These are phyloP conservation scores for Vulpes lagopus DNA, from an alignment of 2,113 vertebrate species.

Conservation along the genomic window DNA sequence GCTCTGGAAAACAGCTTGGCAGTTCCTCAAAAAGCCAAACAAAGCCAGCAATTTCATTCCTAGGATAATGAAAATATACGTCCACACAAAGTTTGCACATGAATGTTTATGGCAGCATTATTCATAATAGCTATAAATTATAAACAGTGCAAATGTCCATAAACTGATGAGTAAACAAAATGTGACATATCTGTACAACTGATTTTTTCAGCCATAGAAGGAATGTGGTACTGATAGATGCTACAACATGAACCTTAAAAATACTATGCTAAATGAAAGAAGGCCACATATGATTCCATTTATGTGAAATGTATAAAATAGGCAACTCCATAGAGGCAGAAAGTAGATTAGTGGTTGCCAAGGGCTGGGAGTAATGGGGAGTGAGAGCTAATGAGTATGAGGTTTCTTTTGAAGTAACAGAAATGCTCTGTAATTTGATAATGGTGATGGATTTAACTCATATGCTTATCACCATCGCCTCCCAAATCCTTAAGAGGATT, in stretches of 20 bases:
- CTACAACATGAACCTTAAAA: not conserved
- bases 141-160: not conserved
- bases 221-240: not conserved
- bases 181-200: not conserved
- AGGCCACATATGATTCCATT: not conserved
- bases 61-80: not conserved
- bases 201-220: not conserved
- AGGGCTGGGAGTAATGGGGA: not conserved
- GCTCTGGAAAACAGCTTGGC: not conserved
- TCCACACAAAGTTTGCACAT: not conserved
- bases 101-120: not conserved
- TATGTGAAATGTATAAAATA: not conserved
- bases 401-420: not conserved
- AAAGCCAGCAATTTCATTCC: not conserved
- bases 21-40: slow-evolving; percentile 1
- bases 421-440: not conserved
- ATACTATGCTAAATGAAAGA: not conserved
- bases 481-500: slow-evolving; percentile 15
- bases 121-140: not conserved
- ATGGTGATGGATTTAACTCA: not conserved
- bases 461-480: not conserved
- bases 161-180: not conserved
- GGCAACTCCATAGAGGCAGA: not conserved
- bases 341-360: not conserved
- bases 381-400: not conserved